Percentiles rank a stretch among this genome's conserved stretches.
phyloP scores from a whole-genome alignment of 2,888 invertebrate species.

The Brachypalpus laphriformis region DNA sequence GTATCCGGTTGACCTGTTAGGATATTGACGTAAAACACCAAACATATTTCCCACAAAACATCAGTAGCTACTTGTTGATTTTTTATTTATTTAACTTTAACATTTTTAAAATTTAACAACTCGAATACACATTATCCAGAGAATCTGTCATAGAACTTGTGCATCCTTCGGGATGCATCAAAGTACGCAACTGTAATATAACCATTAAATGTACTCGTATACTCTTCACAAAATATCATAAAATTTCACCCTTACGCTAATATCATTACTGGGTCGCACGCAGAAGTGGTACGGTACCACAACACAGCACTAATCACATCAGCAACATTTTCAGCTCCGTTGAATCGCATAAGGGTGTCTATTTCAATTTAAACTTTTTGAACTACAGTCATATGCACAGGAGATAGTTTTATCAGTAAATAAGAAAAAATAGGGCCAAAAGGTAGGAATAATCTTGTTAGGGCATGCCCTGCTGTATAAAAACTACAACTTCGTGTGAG shows the following conservation, averaged over 20 bases:
- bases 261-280: background rate
- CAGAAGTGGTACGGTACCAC: background rate
- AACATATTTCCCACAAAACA: background rate
- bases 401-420: background rate
- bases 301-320: slow-evolving; percentile 16
- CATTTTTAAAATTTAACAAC: too few species aligned
- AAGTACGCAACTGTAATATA: background rate
- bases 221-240: background rate
- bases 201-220: background rate
- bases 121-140: background rate
- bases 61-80: too few species aligned
- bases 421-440: background rate
- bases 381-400: background rate
- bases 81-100: too few species aligned
- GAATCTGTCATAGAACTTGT: background rate
- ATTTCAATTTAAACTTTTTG: slow-evolving; percentile 13
- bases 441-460: slow-evolving; percentile 1
- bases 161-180: background rate
- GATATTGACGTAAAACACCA: background rate
- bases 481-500: background rate
- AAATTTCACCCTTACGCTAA: background rate
- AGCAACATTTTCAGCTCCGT: slow-evolving; percentile 33
- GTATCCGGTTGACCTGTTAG: background rate
- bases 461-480: background rate
- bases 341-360: slow-evolving; percentile 20